phyloP scores from a whole-genome alignment of 2,888 invertebrate species.

The Syrista parreyssii region DNA sequence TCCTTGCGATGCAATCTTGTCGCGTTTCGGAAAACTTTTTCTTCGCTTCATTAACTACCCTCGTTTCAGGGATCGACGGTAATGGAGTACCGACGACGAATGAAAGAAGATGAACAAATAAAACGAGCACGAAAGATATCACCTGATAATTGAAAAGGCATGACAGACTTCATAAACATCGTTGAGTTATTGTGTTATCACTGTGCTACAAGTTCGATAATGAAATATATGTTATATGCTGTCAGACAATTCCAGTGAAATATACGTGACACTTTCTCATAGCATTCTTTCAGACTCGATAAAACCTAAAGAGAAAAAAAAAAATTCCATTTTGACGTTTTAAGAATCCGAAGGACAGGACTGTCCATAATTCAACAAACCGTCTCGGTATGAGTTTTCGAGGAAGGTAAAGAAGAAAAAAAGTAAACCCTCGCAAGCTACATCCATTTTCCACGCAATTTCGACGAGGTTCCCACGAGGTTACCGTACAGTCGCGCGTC shows the following conservation, averaged over 20 bases:
- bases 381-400: background rate
- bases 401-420: background rate
- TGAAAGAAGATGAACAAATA: background rate
- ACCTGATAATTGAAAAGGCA: background rate
- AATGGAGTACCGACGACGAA: background rate
- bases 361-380: too few relatives aligned
- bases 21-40: background rate
- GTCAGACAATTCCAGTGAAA: too few relatives aligned
- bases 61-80: background rate
- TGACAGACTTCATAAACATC: background rate
- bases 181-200: background rate
- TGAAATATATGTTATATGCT: background rate
- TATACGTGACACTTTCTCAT: background rate
- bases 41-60: background rate
- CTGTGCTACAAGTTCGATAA: background rate
- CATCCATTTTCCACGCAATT: constrained; percentile 12
- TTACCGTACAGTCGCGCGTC: background rate
- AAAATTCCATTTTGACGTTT: background rate
- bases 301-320: background rate
- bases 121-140: background rate
- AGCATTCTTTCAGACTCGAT: background rate
- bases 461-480: background rate
- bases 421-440: constrained; percentile 1
- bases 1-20: background rate
- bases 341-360: background rate